Evolutionary conservation across 2,888 invertebrate genomes (phyloP).

Genomic region (Tenthredo distinguenda): DNA sequence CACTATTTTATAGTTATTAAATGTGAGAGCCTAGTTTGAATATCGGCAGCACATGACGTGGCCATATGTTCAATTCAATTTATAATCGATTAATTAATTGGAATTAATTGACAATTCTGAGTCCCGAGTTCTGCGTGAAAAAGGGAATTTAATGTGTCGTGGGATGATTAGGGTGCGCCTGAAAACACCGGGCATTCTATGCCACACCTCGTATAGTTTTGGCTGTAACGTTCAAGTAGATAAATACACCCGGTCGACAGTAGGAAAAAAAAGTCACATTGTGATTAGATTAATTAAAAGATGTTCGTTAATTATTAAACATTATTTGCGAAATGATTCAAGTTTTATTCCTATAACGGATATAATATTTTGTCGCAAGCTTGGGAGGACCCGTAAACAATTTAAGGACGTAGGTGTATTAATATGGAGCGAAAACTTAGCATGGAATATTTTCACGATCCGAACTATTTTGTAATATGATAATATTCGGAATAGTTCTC

Average conservation of each 20-base stretch:
- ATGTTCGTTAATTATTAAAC: background rate
- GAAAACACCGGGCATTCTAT: background rate
- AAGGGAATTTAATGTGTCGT: conserved; percentile 5
- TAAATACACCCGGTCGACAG: background rate
- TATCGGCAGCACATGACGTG: background rate
- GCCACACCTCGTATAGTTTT: conserved; percentile 3
- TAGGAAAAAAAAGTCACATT: background rate
- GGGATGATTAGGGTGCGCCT: conserved; percentile 33
- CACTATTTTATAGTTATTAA: conserved; percentile 1
- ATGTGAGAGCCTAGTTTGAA: background rate
- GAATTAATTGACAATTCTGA: background rate
- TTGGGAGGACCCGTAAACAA: background rate
- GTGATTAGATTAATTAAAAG: conserved; percentile 15
- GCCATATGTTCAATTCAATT: background rate
- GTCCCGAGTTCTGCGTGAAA: background rate
- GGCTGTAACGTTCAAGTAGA: background rate
- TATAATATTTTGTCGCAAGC: background rate
- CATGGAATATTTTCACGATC: background rate
- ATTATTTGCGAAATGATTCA: background rate
- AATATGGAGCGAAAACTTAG: too few species aligned
- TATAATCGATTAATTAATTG: conserved; percentile 1
- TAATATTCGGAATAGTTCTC: background rate
- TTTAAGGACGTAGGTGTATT: background rate
- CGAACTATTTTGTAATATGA: conserved; percentile 5
- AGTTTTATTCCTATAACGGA: background rate